Conservation (phyloP, 2,888 invertebrate genomes). For the Microctonus brassicae region DNA sequence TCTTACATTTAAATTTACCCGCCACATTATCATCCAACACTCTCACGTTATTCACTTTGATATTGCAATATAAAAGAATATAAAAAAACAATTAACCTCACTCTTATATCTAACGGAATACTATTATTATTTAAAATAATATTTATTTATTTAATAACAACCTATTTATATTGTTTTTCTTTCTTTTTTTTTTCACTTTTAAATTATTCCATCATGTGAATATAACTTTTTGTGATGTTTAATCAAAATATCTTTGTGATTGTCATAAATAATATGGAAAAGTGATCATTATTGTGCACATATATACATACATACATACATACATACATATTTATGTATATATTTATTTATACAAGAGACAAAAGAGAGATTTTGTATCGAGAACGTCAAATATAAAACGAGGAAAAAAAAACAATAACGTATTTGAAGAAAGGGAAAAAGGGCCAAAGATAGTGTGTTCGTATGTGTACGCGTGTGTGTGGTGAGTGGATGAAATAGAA, state of each 20-base stretch:
- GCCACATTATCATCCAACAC: constrained; percentile 17
- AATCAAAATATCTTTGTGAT: background rate
- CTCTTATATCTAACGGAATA: background rate
- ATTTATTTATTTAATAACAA: background rate
- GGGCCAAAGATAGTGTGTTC: background rate
- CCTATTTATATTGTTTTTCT: background rate
- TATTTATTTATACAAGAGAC: no score
- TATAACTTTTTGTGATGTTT: background rate
- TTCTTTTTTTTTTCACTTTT: background rate
- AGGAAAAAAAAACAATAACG: background rate
- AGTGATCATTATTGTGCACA: background rate
- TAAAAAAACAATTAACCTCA: background rate
- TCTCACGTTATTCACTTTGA: background rate
- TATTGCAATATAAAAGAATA: background rate
- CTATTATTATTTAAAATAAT: background rate
- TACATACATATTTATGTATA: background rate
- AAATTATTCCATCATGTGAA: background rate
- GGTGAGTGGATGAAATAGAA: no score
- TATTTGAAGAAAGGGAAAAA: background rate
- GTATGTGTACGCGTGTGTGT: background rate
- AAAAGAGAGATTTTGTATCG: background rate
- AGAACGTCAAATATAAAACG: background rate
- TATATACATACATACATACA: background rate
- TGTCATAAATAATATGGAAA: background rate
- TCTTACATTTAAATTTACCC: constrained; percentile 33